Percentiles rank a stretch among this genome's conserved stretches.
Conservation (phyloP, 2,113 vertebrate species). For the Channa argus region DNA sequence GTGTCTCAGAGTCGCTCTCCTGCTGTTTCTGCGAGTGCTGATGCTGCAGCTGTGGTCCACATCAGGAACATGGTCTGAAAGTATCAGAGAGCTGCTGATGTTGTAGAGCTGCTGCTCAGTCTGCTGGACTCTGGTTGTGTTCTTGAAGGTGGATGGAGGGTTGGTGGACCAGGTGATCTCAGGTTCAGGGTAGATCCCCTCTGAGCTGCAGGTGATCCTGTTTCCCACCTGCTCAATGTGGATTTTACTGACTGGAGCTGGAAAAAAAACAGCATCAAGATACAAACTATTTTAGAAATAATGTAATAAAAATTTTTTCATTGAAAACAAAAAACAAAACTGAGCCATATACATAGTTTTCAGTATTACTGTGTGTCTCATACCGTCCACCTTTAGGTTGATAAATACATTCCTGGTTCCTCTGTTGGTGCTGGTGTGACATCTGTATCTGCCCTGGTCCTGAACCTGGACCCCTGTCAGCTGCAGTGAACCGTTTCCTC, state of each 20-base stretch:
- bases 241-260: constrained; percentile 64
- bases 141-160: neutral
- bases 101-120: constrained; percentile 45
- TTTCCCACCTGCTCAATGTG: constrained; percentile 29
- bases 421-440: too few relatives aligned
- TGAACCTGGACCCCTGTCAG: constrained; percentile 47
- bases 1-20: neutral
- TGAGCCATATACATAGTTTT: too few relatives aligned
- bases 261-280: neutral
- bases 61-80: neutral
- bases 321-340: too few relatives aligned
- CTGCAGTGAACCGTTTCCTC: constrained; percentile 37
- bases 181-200: constrained; percentile 61
- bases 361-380: neutral
- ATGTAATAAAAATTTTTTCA: too few relatives aligned
- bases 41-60: constrained; percentile 51
- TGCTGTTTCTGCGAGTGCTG: neutral
- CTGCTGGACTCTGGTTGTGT: neutral
- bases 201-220: constrained; percentile 63
- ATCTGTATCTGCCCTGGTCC: too few relatives aligned
- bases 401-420: too few relatives aligned
- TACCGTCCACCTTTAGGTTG: too few relatives aligned
- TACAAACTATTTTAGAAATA: too few relatives aligned
- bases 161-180: constrained; percentile 64
- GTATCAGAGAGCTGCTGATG: constrained; percentile 54